Percentiles rank a stretch among this genome's conserved stretches.
phyloP scores from a whole-genome alignment of 2,797 vertebrate genomes.

The Malurus leucopterus region DNA sequence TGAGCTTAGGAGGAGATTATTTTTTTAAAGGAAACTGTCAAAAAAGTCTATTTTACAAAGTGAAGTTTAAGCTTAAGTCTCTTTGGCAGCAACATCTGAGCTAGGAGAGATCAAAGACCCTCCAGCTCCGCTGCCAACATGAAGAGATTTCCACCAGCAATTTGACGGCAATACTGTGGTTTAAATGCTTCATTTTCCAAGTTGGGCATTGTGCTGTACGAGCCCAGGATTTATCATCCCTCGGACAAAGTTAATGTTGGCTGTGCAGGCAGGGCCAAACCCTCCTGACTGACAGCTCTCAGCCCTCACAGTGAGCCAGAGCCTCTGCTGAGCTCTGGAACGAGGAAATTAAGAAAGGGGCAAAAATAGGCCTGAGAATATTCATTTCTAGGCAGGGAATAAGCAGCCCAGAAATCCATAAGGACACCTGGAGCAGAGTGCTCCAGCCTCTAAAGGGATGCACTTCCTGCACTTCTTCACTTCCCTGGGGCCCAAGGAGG shows the following conservation, averaged over 20 bases:
- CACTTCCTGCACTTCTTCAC: neutral
- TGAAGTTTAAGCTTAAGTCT: conserved; percentile 45
- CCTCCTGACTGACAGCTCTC: neutral
- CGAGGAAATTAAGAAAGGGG: fast-evolving
- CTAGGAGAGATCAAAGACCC: conserved; percentile 52
- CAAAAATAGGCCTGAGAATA: neutral
- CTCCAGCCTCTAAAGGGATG: fast-evolving
- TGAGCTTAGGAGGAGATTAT: conserved; percentile 22
- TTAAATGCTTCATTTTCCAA: neutral
- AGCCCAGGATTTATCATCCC: neutral
- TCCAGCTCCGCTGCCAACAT: neutral
- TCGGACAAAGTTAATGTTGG: neutral
- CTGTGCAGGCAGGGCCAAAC: neutral
- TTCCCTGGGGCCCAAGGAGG: neutral
- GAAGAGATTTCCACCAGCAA: conserved; percentile 1
- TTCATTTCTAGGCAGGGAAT: neutral
- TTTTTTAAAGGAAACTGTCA: conserved; percentile 29
- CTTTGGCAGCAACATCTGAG: conserved; percentile 40
- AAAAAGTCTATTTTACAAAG: conserved; percentile 36
- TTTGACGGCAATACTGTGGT: neutral
- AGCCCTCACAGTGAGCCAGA: neutral
- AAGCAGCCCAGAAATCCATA: fast-evolving
- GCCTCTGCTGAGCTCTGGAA: neutral
- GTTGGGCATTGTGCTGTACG: fast-evolving
- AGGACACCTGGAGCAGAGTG: fast-evolving